These are phyloP conservation scores for Cheumatopsyche charites DNA, from an alignment of 1,140 invertebrate species.

Conservation along the genomic window DNA sequence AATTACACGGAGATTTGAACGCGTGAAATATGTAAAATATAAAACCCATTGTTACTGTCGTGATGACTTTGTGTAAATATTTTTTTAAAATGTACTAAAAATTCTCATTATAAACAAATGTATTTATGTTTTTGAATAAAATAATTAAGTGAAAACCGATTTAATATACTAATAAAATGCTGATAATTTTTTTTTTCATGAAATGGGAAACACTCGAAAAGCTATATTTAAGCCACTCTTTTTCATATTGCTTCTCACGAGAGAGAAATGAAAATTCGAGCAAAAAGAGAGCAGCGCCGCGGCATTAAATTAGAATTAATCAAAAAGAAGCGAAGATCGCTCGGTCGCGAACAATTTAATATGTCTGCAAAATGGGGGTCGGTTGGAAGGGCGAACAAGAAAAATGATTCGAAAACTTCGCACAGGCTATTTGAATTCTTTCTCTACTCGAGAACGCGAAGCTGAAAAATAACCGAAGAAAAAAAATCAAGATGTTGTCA, in stretches of 20 bases:
- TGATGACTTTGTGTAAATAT: no score
- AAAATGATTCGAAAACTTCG: slow-evolving; percentile 18
- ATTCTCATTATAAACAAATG: no score
- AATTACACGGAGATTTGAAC: neutral
- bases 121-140: no score
- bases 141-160: no score
- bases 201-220: no score
- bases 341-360: slow-evolving; percentile 12
- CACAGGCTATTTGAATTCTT: slow-evolving; percentile 12
- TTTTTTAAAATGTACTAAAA: no score
- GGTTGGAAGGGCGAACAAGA: slow-evolving; percentile 4
- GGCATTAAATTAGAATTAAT: slow-evolving; percentile 21
- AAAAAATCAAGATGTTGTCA: neutral
- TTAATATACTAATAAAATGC: no score
- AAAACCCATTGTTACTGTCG: no score
- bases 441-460: neutral
- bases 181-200: no score
- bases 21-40: neutral
- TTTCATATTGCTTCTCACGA: no score
- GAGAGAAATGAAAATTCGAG: no score
- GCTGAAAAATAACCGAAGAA: neutral
- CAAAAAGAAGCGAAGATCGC: slow-evolving; percentile 11
- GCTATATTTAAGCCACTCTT: no score
- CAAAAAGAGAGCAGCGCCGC: neutral
- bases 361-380: neutral